Base-by-base conservation (phyloP, 2,113 vertebrate species). In the Saimiri boliviensis region DNA sequence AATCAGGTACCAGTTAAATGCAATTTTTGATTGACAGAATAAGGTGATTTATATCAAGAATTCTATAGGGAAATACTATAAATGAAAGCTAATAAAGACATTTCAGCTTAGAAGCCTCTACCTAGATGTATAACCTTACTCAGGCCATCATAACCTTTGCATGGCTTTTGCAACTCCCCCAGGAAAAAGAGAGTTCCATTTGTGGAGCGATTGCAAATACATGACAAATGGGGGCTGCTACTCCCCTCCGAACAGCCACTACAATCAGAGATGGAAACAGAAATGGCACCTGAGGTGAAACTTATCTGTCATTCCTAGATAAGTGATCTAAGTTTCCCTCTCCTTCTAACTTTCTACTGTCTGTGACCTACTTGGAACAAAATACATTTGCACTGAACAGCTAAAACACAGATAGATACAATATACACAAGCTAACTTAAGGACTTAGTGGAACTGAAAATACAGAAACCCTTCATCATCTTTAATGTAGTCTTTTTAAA, bases 341-440 rank as follows among this genome's bases (percentile, higher is more conserved):
- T 37, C 68, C 71, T 92, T 74, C 80, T 88, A 97, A 63, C 35
- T 60, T 74, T 90, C 56, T 71, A 45, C 66, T 74, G n/a, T 70
- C 93, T 89, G 35, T 93, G 63, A 92, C 92, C 70, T 87, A 95
- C 56, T 76, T 96, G 95, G 52, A 97, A 93, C 93, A 88, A 96
- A 94, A 94, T 42, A 76, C 42, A 63, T 73, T 49, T 94, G 40
- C 21, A 82, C 35, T 54, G 25, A 94, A 91, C 82, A 96, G 85
- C 45, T 96, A 54, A 90, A 85, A 79, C 23, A 40, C 17, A 96
- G 42, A 94, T 0, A 81, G 17, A 84, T 30, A 92, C 4, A 73
- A 87, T 40, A 93, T 10, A 90, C 3, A 90, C n/a, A 96, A 81
- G 58, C 9, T 92, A 86, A 89, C 16, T 73, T 87, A 70, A 84